Evolutionary conservation across 1,140 invertebrate species (phyloP), one percentile per base, ranked within the genome.

Genomic region (Zaprionus tsacasi): DNA sequence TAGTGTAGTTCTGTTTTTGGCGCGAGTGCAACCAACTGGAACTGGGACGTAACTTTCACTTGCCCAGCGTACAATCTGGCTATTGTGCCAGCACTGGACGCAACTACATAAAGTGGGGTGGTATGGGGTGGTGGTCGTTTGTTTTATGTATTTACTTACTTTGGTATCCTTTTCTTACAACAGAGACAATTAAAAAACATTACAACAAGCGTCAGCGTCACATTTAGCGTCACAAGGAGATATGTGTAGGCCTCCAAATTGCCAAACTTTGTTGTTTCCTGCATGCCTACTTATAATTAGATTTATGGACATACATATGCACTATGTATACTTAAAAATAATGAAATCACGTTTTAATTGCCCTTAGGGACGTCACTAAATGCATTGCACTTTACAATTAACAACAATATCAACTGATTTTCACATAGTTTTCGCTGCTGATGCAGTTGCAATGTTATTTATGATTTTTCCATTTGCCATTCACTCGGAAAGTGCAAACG

Each of bases 161-260:
- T 93, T 77, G 82, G 91, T 45, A 89, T 82, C 63, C 78, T 79
- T 43, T 82, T 92, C 21, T 81, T 92, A 72, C 92, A 93, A 70
- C 92, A 93, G 4, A 93, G 74, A 72, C 92, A 93, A 52, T 92
- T 90, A 21, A 85, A 91, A 57, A 93, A 72, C 78, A 93, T 91
- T 43, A 92, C 88, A 43, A 93, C 76, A 12, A 92, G 75, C 15
- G 89, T 70, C 7, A 88, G 69, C 52, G 85, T 88, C 54, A 88
- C 13, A 67, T 78, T 83, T 33, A 89, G 61, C 48, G 85, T 89
- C 54, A 82, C 78, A 50, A 88, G 78, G 27, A 88, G 69, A 78
- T 86, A 86, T 35, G 82, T 86, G 76, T 86, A 86, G 58, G 75
- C 75, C 63, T 79, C 85, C 65, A 88, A 58, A 71, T 76, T 71